phyloP scores from a whole-genome alignment of 2,797 vertebrate species.

The Caiman crocodilus region DNA sequence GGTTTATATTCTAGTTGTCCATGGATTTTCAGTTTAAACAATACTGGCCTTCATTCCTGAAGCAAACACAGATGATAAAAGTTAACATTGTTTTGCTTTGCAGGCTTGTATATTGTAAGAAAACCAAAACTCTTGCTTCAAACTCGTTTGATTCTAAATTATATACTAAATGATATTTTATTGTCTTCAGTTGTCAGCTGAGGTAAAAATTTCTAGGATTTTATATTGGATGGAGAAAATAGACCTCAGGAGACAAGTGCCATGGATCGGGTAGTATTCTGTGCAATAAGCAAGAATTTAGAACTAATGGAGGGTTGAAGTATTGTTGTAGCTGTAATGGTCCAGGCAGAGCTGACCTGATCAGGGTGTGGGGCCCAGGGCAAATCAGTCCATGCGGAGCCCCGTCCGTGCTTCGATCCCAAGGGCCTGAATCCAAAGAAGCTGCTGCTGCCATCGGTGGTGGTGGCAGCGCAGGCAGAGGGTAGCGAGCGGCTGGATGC shows the following conservation, averaged over 20 bases:
- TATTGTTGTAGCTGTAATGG: too few relatives aligned
- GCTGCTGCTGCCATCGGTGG: too few relatives aligned
- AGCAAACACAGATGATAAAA: too few relatives aligned
- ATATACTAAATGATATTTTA: background rate
- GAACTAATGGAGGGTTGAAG: too few relatives aligned
- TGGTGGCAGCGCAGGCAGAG: fast-evolving
- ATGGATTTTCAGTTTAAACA: background rate
- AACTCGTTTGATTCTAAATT: background rate
- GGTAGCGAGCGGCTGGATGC: too few relatives aligned
- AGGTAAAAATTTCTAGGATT: background rate
- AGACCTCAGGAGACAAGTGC: background rate
- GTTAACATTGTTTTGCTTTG: background rate
- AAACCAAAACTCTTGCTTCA: background rate
- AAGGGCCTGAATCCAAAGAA: too few relatives aligned
- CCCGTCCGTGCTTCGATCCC: too few relatives aligned
- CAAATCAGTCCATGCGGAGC: too few relatives aligned
- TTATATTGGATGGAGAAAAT: background rate
- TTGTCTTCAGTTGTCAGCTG: background rate
- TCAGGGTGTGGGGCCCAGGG: too few relatives aligned
- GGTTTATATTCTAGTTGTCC: background rate
- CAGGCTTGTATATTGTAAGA: background rate
- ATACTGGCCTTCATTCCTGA: background rate
- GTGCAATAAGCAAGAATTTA: background rate
- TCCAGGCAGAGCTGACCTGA: too few relatives aligned
- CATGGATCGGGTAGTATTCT: background rate